phyloP scores from a whole-genome alignment of 2,797 vertebrate genomes.

The Steatocranus sp. region DNA sequence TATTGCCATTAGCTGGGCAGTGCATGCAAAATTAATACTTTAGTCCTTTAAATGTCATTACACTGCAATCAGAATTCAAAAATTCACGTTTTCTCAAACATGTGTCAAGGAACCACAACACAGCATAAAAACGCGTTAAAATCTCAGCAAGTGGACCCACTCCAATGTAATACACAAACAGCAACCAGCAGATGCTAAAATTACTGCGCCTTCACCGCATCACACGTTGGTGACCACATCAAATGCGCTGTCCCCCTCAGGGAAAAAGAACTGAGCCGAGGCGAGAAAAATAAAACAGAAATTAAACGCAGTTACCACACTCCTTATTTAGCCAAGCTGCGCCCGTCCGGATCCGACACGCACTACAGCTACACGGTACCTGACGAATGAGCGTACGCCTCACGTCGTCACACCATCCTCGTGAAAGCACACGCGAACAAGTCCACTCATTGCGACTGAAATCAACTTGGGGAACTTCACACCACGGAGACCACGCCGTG shows the following conservation, averaged over 20 bases:
- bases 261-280: background rate
- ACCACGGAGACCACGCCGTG: background rate
- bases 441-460: background rate
- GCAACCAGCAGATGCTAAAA: background rate
- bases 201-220: background rate
- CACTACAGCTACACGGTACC: background rate
- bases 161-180: background rate
- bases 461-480: background rate
- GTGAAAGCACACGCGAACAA: conserved; percentile 2
- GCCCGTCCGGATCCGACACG: background rate
- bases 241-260: background rate
- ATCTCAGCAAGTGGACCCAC: background rate
- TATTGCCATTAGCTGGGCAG: background rate
- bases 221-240: background rate
- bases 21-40: background rate
- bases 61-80: background rate
- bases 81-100: background rate
- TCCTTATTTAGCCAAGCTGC: background rate
- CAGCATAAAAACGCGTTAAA: background rate
- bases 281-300: background rate
- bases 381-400: conserved; percentile 11
- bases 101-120: background rate
- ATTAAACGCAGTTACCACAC: background rate
- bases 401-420: background rate
- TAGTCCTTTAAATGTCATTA: background rate